Conservation (phyloP, 2,888 invertebrate species). For the Melinopterus prodromus region DNA sequence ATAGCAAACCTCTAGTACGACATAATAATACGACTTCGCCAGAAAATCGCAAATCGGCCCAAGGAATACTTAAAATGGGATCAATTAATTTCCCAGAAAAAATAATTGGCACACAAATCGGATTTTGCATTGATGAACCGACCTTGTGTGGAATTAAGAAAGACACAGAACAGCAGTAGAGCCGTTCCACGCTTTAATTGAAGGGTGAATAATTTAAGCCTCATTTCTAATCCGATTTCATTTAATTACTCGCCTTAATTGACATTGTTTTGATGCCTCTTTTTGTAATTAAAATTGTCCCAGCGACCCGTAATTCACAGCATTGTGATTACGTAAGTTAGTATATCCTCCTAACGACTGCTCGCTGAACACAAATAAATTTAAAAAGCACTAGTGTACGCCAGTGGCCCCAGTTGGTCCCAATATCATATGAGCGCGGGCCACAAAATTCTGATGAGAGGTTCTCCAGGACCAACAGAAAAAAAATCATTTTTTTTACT, state of each 20-base stretch:
- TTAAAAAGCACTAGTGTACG: no score
- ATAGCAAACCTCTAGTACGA: no score
- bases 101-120: constrained; percentile 4
- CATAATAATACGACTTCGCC: no score
- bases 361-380: no score
- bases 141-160: not conserved
- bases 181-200: constrained; percentile 15
- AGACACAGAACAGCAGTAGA: not conserved
- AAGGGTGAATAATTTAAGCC: constrained; percentile 31
- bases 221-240: constrained; percentile 28
- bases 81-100: not conserved
- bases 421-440: no score
- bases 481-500: no score
- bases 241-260: constrained; percentile 30
- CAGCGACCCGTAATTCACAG: not conserved
- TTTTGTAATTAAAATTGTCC: constrained; percentile 24
- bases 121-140: not conserved
- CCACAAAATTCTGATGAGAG: no score
- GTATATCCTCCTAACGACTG: no score
- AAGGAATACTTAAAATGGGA: not conserved
- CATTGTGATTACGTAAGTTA: not conserved
- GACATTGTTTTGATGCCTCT: constrained; percentile 29
- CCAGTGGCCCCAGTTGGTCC: no score
- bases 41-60: no score
- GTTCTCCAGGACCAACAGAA: no score